These are phyloP conservation scores for Psittacara wagleri DNA, from an alignment of 2,113 vertebrate species.

Conservation along the genomic window DNA sequence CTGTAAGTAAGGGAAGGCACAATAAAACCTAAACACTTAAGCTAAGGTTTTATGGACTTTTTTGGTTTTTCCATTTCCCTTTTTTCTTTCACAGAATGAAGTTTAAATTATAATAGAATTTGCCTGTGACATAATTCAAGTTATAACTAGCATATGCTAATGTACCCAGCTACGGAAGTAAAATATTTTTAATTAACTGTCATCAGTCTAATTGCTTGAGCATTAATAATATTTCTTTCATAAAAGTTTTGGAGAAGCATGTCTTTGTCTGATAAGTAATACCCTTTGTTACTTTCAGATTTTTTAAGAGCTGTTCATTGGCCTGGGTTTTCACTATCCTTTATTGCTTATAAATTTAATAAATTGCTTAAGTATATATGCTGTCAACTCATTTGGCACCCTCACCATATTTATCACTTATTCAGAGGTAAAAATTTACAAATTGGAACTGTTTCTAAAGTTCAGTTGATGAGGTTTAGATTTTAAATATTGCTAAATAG, in stretches of 20 bases:
- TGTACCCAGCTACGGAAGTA: background rate
- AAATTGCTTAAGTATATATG: background rate
- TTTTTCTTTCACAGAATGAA: background rate
- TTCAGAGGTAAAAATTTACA: background rate
- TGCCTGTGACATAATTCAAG: background rate
- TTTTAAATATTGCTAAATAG: background rate
- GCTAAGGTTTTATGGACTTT: background rate
- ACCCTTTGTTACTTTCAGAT: background rate
- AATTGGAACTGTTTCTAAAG: background rate
- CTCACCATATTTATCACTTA: background rate
- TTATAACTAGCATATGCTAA: background rate
- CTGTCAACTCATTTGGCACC: background rate
- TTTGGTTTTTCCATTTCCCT: background rate
- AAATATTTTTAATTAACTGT: background rate
- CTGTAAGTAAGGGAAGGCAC: background rate
- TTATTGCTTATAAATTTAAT: background rate
- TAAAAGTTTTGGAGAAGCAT: background rate
- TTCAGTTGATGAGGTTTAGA: background rate
- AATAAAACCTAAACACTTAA: background rate
- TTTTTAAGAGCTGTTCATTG: background rate
- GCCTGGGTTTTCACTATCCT: background rate
- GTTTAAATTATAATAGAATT: background rate
- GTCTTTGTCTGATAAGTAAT: background rate
- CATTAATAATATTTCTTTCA: background rate
- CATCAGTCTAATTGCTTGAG: background rate